These are phyloP conservation scores for Petromus typicus DNA, from an alignment of 2,113 vertebrate genomes.

Conservation along the genomic window DNA sequence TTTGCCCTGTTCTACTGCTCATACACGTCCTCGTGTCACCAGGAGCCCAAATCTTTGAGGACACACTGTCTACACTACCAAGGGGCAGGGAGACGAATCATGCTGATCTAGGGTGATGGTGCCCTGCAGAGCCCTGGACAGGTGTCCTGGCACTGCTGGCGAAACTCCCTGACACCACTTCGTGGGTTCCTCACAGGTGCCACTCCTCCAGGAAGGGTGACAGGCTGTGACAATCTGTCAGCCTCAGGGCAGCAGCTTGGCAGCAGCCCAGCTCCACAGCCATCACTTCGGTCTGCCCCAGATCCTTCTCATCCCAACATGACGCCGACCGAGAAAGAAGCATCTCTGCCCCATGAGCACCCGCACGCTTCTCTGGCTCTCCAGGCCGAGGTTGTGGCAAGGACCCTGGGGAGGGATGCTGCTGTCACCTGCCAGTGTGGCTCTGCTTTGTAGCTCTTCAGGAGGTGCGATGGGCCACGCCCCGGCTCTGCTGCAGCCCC, in stretches of 20 bases:
- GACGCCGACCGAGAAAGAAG: background rate
- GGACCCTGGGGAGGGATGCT: fast-evolving
- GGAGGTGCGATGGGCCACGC: background rate
- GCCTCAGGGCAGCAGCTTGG: background rate
- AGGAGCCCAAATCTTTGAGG: background rate
- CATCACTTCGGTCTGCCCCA: background rate
- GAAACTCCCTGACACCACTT: fast-evolving
- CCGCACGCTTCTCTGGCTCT: no score
- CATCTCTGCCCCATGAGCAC: background rate
- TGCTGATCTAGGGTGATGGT: fast-evolving
- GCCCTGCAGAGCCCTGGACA: no score
- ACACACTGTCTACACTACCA: fast-evolving
- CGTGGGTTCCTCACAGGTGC: background rate
- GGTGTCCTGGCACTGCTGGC: background rate
- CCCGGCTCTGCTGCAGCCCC: fast-evolving
- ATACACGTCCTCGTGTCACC: fast-evolving
- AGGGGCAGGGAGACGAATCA: background rate
- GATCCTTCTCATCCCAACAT: background rate
- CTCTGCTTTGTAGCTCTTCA: background rate
- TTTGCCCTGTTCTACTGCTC: fast-evolving
- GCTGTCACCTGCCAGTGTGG: background rate
- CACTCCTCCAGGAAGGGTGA: background rate
- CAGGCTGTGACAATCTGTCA: background rate
- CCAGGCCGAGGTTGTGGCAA: background rate
- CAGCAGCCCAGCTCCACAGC: background rate